Conservation (phyloP, 2,888 invertebrate species). For the Onthophagus sagittarius region DNA sequence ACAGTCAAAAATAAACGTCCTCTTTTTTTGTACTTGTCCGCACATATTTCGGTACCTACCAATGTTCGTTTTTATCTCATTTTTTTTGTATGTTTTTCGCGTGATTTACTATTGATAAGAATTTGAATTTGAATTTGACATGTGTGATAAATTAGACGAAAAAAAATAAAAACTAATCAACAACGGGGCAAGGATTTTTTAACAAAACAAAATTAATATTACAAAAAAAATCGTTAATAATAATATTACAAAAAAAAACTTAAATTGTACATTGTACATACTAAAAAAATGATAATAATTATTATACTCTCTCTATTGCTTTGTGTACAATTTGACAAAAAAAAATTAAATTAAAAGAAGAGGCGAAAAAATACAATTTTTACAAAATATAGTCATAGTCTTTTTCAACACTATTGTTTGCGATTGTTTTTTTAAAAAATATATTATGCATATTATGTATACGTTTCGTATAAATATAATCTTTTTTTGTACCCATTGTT, state of each 20-base stretch:
- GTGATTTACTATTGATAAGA: not conserved
- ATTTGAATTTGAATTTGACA: not conserved
- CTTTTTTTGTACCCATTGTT: not conserved
- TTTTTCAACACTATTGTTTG: constrained; percentile 24
- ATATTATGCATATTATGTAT: constrained; percentile 5
- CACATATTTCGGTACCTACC: constrained; percentile 10
- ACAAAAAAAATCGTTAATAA: constrained; percentile 5
- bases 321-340: not conserved
- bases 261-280: constrained; percentile 48
- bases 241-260: constrained; percentile 31
- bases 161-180: constrained; percentile 9
- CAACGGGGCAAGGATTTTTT: not conserved
- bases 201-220: not conserved
- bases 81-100: not conserved
- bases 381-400: not conserved
- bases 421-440: constrained; percentile 14
- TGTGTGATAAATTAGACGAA: not conserved
- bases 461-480: not conserved
- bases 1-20: constrained; percentile 3
- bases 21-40: constrained; percentile 1
- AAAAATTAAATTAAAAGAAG: not conserved
- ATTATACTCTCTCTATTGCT: constrained; percentile 32
- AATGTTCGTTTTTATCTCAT: not conserved
- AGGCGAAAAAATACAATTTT: not conserved
- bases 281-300: constrained; percentile 29